phyloP scores from a whole-genome alignment of 1,140 invertebrate genomes.

The Drosophila elegans region DNA sequence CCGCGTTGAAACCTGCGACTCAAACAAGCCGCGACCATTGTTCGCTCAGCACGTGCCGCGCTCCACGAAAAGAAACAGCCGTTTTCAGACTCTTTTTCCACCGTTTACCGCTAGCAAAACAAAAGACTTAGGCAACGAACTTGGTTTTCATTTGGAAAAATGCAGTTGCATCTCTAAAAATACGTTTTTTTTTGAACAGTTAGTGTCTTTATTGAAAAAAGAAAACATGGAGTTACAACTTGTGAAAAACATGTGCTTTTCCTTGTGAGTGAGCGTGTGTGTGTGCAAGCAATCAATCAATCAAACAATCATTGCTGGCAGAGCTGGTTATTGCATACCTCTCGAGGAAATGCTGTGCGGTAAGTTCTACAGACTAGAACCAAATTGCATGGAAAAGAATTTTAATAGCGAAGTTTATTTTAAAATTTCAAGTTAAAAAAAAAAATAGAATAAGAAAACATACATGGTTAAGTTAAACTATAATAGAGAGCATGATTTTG shows the following conservation, averaged over 20 bases:
- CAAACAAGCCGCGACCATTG: constrained; percentile 78
- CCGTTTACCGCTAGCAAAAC: constrained; percentile 34
- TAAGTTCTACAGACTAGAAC: constrained; percentile 21
- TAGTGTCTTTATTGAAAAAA: background rate
- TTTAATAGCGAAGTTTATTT: too few species aligned
- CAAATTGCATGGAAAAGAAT: too few species aligned
- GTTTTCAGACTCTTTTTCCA: background rate
- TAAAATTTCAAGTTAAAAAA: too few species aligned
- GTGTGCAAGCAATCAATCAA: constrained; percentile 3
- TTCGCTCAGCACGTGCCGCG: constrained; percentile 73
- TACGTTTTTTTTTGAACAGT: background rate
- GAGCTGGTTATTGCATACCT: background rate
- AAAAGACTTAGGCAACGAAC: constrained; percentile 30
- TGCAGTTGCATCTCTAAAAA: constrained; percentile 1
- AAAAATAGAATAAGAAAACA: too few species aligned
- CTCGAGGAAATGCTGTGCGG: constrained; percentile 27
- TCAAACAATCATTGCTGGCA: constrained; percentile 8
- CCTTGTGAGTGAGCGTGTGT: constrained; percentile 11
- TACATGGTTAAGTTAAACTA: too few species aligned
- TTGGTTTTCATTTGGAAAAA: background rate
- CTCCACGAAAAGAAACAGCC: constrained; percentile 9
- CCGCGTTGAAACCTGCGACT: constrained; percentile 21
- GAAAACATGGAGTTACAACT: constrained; percentile 11
- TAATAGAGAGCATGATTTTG: background rate
- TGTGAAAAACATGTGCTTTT: constrained; percentile 8